These are phyloP conservation scores for Tipula vernalis DNA, from an alignment of 2,888 invertebrate genomes.

Conservation along the genomic window DNA sequence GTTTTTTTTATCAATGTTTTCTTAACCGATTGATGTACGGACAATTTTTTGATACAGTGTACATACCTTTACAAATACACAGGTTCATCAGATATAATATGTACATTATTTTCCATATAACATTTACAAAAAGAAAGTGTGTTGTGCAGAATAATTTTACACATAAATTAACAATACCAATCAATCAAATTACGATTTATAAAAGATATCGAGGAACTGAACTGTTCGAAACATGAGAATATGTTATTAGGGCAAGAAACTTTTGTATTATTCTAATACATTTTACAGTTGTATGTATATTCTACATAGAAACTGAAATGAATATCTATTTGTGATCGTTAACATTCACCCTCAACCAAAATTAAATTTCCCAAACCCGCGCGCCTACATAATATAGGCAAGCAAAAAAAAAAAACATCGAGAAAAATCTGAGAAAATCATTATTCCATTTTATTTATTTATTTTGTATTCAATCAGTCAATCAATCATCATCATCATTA, in stretches of 20 bases:
- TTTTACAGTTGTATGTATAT: background rate
- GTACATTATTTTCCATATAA: background rate
- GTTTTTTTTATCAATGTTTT: too few relatives aligned
- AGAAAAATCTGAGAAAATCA: background rate
- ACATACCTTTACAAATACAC: background rate
- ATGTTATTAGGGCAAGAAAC: background rate
- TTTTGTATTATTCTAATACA: background rate
- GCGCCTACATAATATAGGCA: background rate
- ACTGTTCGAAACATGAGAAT: background rate
- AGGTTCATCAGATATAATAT: background rate
- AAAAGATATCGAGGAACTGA: background rate
- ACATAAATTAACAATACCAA: background rate
- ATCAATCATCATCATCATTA: background rate
- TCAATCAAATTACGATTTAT: background rate
- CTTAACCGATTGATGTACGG: too few relatives aligned
- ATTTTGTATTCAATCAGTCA: background rate
- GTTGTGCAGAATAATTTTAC: background rate
- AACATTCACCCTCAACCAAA: background rate
- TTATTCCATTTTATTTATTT: background rate
- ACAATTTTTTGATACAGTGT: too few relatives aligned
- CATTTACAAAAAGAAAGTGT: background rate
- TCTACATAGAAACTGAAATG: background rate
- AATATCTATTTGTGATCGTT: background rate
- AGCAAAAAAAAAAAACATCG: background rate
- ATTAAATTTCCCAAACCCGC: background rate